A percentile compares a stretch with the other conserved stretches of the same genome.
These are phyloP conservation scores for Mesorhabditis sp. DNA, from an alignment of 2,888 invertebrate species.

Conservation along the genomic window DNA sequence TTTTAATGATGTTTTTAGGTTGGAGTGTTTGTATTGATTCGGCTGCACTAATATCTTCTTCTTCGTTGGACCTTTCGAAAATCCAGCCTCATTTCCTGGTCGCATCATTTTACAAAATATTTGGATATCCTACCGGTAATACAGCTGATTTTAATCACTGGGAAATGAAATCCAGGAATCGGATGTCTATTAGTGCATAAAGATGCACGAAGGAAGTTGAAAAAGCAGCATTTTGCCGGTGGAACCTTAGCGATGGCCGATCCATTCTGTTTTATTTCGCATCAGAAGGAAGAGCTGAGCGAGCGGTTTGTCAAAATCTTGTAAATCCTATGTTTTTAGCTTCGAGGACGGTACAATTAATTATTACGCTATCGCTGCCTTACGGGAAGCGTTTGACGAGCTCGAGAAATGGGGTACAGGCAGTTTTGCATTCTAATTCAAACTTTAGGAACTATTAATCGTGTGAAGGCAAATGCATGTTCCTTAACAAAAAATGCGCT, in stretches of 20 bases:
- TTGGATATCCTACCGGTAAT: slow-evolving; percentile 89
- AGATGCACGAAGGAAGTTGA: slow-evolving; percentile 62
- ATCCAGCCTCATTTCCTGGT: slow-evolving; percentile 82
- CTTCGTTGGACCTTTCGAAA: slow-evolving; percentile 71
- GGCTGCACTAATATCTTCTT: slow-evolving; percentile 77
- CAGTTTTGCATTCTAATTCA: neutral
- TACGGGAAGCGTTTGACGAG: slow-evolving; percentile 79
- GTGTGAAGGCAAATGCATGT: slow-evolving; percentile 26
- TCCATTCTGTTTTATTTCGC: slow-evolving; percentile 67
- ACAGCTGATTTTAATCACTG: slow-evolving; percentile 67
- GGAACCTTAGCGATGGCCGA: slow-evolving; percentile 84
- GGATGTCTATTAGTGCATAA: neutral
- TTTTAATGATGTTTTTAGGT: slow-evolving; percentile 17
- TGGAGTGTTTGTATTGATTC: slow-evolving; percentile 76
- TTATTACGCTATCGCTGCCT: slow-evolving; percentile 77
- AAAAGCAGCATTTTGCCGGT: slow-evolving; percentile 81
- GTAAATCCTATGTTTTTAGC: neutral
- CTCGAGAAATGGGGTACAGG: slow-evolving; percentile 67
- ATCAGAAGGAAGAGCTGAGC: slow-evolving; percentile 9
- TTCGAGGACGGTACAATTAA: slow-evolving; percentile 85
- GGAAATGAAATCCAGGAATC: neutral
- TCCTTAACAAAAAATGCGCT: slow-evolving; percentile 13
- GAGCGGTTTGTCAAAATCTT: slow-evolving; percentile 13
- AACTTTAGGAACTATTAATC: slow-evolving; percentile 38
- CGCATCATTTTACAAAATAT: slow-evolving; percentile 89